Base-by-base conservation (phyloP, 2,113 vertebrate species). In the Pipa parva region DNA sequence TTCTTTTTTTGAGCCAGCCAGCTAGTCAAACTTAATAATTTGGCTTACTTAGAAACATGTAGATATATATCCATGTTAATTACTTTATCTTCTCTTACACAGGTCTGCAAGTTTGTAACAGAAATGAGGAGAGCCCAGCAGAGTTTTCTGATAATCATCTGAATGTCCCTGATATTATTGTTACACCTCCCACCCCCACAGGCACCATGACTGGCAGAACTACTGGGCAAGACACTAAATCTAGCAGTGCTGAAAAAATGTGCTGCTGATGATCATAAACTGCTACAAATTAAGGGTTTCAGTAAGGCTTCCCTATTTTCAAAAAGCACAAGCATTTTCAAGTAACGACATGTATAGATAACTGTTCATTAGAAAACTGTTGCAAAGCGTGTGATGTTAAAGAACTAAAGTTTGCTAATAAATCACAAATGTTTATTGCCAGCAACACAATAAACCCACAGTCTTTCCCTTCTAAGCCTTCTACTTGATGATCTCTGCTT, bases 181-280 rank as follows among this genome's bases (percentile, higher is more conserved):
- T 91, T 71, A 91, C 89, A 0, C 89, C 89, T 0, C 87, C 89
- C 1, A 90, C 87, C 0, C 89, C 89, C 46, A 90, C 87, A 0
- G 83, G 83, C 0, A 42, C 74, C 27, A 2, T 7, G 7, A 79
- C 83, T 60, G 20, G 75, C 0, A 71, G 83, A 0, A 78, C 81
- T 20, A 2, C 50, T 0, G 48, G 75, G 20, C 66, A 45, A 11
- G 31, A 42, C 18, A 3, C 12, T 2, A 21, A 21, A 2, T 26
- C 33, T 7, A 12, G n/a, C 18, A 27, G n/a, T 2, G 25, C 58
- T 2, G 13, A 21, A 1, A 61, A 54, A 20, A 60, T 15, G 22
- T 36, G 29, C 17, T 17, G 28, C 31, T 68, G 51, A 59, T 42
- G 11, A 29, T 5, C 18, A 7, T 17, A 42, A n/a, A 42, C 17